phyloP scores from a whole-genome alignment of 1,140 invertebrate genomes.

The Pachypsylla venusta region DNA sequence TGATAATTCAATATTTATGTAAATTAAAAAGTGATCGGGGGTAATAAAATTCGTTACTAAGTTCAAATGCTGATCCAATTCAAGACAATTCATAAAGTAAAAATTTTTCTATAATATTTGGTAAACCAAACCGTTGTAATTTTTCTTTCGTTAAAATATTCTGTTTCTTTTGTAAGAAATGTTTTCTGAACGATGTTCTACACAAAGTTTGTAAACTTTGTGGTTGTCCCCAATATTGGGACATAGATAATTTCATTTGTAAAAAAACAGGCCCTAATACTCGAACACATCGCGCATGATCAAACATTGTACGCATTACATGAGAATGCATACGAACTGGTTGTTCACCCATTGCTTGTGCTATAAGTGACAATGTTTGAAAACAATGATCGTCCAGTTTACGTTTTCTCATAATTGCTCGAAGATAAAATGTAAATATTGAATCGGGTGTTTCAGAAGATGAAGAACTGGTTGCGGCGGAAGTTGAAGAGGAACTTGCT shows the following conservation, averaged over 20 bases:
- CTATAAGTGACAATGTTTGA: constrained; percentile 20
- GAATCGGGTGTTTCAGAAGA: not conserved
- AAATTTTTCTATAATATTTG: no score
- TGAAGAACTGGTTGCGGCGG: not conserved
- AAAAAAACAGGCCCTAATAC: constrained; percentile 27
- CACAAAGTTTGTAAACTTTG: constrained; percentile 23
- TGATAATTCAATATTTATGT: no score
- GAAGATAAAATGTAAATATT: constrained; percentile 10
- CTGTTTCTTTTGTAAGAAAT: not conserved
- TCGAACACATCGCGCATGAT: constrained; percentile 25
- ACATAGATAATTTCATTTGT: constrained; percentile 25
- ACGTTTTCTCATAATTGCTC: constrained; percentile 22
- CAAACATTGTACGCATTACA: constrained; percentile 27
- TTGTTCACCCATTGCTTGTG: constrained; percentile 25
- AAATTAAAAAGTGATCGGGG: no score
- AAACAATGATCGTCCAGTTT: constrained; percentile 21
- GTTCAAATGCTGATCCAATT: no score
- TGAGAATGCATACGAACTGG: constrained; percentile 25
- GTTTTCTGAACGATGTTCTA: constrained; percentile 18
- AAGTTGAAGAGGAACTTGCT: not conserved
- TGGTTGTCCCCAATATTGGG: constrained; percentile 25
- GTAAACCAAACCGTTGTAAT: no score
- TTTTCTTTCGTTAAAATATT: no score
- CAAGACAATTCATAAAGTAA: no score
- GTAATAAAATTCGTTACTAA: no score